phyloP scores from a whole-genome alignment of 2,888 invertebrate genomes.

The Holacanthella duospinosa region DNA sequence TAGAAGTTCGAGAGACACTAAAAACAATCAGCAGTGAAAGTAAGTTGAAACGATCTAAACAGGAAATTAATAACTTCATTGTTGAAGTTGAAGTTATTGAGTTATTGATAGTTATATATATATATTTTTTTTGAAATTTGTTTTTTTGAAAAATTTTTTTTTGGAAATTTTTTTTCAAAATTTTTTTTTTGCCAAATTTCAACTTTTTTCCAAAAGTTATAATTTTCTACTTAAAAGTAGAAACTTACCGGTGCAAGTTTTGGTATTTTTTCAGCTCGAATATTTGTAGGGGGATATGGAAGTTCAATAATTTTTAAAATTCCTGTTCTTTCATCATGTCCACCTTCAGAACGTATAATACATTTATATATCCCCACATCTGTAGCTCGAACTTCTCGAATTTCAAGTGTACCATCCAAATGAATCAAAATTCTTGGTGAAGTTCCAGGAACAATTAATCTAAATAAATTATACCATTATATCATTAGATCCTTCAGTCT shows the following conservation, averaged over 20 bases:
- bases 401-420: conserved; percentile 35
- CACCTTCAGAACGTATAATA: conserved; percentile 76
- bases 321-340: conserved; percentile 82
- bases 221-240: not conserved
- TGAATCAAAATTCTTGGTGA: conserved; percentile 31
- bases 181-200: too few species aligned
- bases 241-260: conserved; percentile 44
- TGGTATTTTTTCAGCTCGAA: conserved; percentile 53
- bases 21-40: too few species aligned
- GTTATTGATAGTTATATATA: too few species aligned
- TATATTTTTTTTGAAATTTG: too few species aligned
- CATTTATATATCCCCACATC: conserved; percentile 93
- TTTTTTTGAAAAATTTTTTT: too few species aligned
- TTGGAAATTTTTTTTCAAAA: too few species aligned
- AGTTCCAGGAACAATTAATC: conserved; percentile 29
- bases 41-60: too few species aligned
- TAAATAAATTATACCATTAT: too few species aligned
- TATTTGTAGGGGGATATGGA: conserved; percentile 84
- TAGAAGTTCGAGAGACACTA: too few species aligned
- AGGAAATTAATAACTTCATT: too few species aligned
- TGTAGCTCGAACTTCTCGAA: conserved; percentile 70
- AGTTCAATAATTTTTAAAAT: conserved; percentile 81
- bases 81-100: too few species aligned
- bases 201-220: not conserved
- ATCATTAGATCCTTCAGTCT: too few species aligned